A percentile compares a stretch with the other conserved stretches of the same genome.
Conservation (phyloP, 2,797 vertebrate species). For the Holocentrus rufus region DNA sequence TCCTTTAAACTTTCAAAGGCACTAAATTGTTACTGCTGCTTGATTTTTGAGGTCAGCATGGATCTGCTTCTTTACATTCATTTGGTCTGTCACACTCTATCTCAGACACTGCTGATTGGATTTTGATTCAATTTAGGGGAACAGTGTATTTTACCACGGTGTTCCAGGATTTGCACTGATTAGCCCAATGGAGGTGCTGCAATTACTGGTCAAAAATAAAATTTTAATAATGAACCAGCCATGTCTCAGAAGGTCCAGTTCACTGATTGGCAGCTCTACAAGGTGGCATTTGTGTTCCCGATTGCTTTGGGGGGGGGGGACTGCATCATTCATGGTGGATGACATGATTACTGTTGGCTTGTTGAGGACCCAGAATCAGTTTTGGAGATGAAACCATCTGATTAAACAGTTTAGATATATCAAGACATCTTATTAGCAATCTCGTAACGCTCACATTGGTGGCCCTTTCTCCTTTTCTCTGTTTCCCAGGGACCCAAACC, state of each 20-base stretch:
- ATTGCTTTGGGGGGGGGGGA: no score
- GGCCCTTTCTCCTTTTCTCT: constrained; percentile 2
- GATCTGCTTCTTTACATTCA: no score
- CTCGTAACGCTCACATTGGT: background rate
- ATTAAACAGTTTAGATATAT: background rate
- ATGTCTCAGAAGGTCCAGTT: constrained; percentile 17
- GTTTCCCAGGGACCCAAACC: constrained; percentile 93
- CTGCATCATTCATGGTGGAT: no score
- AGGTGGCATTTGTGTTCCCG: background rate
- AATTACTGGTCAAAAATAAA: constrained; percentile 52
- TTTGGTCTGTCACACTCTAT: constrained; percentile 9
- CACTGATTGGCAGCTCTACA: constrained; percentile 18
- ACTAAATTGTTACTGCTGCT: no score
- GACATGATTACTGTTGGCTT: background rate
- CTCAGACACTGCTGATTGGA: constrained; percentile 60
- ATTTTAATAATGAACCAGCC: constrained; percentile 41
- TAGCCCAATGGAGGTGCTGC: constrained; percentile 49
- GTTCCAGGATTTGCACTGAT: constrained; percentile 56
- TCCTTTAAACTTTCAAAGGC: no score
- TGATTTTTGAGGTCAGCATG: no score
- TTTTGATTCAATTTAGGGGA: constrained; percentile 52
- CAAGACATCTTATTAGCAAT: background rate
- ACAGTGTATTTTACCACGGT: constrained; percentile 45
- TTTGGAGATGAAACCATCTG: no score
- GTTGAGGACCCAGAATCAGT: background rate